Base-by-base conservation (phyloP, 1,140 invertebrate genomes). In the Drosophila pseudoobscura region DNA sequence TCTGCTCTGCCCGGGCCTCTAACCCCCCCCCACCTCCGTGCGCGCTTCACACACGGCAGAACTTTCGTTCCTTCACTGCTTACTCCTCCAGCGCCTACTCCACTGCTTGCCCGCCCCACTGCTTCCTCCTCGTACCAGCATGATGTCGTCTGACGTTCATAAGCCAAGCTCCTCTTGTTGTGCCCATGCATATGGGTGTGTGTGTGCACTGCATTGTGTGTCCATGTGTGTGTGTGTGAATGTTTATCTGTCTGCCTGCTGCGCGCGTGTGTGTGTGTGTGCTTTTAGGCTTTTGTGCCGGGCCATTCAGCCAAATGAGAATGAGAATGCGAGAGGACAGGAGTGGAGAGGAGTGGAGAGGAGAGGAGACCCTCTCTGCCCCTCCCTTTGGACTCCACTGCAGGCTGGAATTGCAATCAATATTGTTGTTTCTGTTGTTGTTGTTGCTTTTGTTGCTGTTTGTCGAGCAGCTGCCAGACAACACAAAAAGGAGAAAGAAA, bases 231-330 rank as follows among this genome's bases (percentile, higher is more conserved):
- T 49, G 58, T 69, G 51, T 75, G 69, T 78, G 49, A 66, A 47
- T 64, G 61, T 74, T 75, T 88, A 72, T 71, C 49, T 74, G 59
- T 68, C 50, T 51, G 65, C 52, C 26, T 35, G 26, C 45, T 59
- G 22, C 41, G 31, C 54, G 58, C 66, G 22, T 46, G 31, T 63
- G 58, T n/a, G n/a, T 70, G 52, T 88, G 66, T 84, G 56, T 84
- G 76, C 80, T 80, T 80, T 89, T 89, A 85, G 84, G 84, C 85
- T 89, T 89, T 89, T 89, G 76, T 89, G 64, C 57, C 56, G 76
- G 53, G 53, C 50, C 80, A 73, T 65, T 53, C 65, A 58, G 68
- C 56, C 77, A 70, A 70, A 70, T 70, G 66, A 70, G 66, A 70
- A 62, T 62, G 60, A 61, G 60, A 62, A 49, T 24, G 60, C 51